Evolutionary conservation across 1,140 invertebrate species (phyloP), one percentile per base, ranked within the genome.

Genomic region (Atopsyche davidsoni): DNA sequence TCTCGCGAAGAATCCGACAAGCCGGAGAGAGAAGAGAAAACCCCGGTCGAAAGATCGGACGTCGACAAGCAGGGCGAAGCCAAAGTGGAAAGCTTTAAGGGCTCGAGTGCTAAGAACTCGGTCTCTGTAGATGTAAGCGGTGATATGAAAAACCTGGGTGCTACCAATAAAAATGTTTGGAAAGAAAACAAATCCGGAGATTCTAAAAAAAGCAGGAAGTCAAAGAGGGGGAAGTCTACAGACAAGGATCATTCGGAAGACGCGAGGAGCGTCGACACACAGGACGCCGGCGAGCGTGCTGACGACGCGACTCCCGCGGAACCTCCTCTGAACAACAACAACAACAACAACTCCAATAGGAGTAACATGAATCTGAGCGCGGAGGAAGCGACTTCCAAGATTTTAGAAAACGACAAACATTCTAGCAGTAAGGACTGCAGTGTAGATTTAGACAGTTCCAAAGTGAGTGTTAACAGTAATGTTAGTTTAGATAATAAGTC

Each of bases 101-200:
- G 32, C 40, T 13, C 31, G 40, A 39, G 36, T 49, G 10, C n/a
- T 40, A 41, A 40, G 39, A 31, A 41, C 39, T 25, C 40, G 39
- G 35, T 49, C 46, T 40, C 35, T 25, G 39, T 7, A 28, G 24
- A 7, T 6, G n/a, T 36, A 18, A 49, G 38, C 40, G 46, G 38
- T 49, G 46, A 40, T 49, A 49, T 21, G 39, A 40, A 49, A 19
- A 28, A 17, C 3, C 19, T 49, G 40, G 46, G 38, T 40, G 46
- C 35, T 46, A 46, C 36, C 18, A 45, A 31, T 34, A 44, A 28
- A n/a, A 40, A 6, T 6, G 35, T 7, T 32, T 14, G 22, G 10
- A 4, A 11, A 6, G 9, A 6, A 6, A 35, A 34, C 35, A 23
- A 45, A 4, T 22, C 43, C 11, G 19, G 32, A 31, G 22, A 45